Evolutionary conservation across 35 echinoderm and acorn worm species (phyloP).

Genomic region (Ophioderma brevispina): DNA sequence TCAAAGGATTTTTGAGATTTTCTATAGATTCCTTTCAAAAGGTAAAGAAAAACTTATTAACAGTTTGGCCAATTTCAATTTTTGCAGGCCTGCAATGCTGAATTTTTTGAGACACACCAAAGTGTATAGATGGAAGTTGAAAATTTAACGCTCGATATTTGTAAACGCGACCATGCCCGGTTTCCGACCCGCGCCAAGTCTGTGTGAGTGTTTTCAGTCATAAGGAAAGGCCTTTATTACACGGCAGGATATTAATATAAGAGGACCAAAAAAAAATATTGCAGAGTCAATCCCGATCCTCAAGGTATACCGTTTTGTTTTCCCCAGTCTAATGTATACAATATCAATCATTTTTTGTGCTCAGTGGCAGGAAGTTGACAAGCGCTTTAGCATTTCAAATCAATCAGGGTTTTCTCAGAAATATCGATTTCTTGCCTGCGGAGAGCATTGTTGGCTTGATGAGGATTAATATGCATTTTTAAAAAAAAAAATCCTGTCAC

Average conservation of each 20-base stretch:
- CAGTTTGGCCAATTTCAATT: neutral
- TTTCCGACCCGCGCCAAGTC: neutral
- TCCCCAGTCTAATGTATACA: neutral
- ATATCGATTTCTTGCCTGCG: neutral
- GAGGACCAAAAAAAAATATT: neutral
- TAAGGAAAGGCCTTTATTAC: neutral
- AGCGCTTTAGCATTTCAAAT: neutral
- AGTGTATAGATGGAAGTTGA: no score
- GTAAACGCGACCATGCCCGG: neutral
- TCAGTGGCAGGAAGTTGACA: neutral
- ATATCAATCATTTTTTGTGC: neutral
- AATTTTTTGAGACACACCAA: no score
- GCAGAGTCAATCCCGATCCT: neutral
- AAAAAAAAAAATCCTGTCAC: neutral
- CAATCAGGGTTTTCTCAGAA: neutral
- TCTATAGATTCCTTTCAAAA: neutral
- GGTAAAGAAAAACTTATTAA: neutral
- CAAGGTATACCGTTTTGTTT: neutral
- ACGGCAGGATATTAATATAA: neutral
- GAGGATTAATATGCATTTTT: slow-evolving; percentile 6
- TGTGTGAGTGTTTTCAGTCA: neutral
- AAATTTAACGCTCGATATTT: neutral
- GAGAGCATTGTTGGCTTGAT: neutral
- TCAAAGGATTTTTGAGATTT: neutral
- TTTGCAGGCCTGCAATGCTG: no score